Evolutionary conservation across 1,140 invertebrate genomes (phyloP).

Genomic region (Philotrypesis tridentata): DNA sequence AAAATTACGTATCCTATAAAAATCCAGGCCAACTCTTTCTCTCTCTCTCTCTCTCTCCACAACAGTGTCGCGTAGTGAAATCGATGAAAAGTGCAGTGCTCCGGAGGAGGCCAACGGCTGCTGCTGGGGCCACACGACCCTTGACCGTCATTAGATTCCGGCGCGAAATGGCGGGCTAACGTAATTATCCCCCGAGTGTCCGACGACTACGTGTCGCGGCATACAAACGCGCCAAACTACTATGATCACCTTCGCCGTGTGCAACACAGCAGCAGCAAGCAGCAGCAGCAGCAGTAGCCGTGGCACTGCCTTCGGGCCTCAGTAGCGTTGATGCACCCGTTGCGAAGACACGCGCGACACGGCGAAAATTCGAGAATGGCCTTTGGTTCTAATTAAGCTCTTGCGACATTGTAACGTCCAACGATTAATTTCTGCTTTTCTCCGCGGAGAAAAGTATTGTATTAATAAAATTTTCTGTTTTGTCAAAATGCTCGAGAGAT

Average conservation of each 20-base stretch:
- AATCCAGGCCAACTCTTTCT: neutral
- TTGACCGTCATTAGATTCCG: constrained; percentile 46
- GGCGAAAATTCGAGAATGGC: neutral
- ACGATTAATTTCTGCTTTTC: too few species aligned
- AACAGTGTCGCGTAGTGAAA: constrained; percentile 4
- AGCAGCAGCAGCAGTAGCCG: neutral
- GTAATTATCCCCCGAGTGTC: constrained; percentile 45
- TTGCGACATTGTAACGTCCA: neutral
- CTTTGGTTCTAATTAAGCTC: neutral
- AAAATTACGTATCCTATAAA: neutral
- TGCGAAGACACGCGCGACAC: neutral
- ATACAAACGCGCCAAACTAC: constrained; percentile 40
- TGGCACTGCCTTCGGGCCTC: neutral
- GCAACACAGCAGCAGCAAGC: too few species aligned
- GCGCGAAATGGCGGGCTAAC: constrained; percentile 44
- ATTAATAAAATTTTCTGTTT: too few species aligned
- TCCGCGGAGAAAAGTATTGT: too few species aligned
- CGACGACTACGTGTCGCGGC: constrained; percentile 41
- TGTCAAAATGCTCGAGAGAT: too few species aligned
- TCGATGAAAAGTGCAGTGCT: constrained; percentile 26
- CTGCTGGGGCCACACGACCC: neutral
- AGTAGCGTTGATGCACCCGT: neutral
- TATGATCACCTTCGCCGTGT: constrained; percentile 30
- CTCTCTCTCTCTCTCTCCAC: neutral
- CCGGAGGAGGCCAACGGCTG: neutral